phyloP scores from a whole-genome alignment of 2,888 invertebrate genomes.

The Parnassius glacialis region DNA sequence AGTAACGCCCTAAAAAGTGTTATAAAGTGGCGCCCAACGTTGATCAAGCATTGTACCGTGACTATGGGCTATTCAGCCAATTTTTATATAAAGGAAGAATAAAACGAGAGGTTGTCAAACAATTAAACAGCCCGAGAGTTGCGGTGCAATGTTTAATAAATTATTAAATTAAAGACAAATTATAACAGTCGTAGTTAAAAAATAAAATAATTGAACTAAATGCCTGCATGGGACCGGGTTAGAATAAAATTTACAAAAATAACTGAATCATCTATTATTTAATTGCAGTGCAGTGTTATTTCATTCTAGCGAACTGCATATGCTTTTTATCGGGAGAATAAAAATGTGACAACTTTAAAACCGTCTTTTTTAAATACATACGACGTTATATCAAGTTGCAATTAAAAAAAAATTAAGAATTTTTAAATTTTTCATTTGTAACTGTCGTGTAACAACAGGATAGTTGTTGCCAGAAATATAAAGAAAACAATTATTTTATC shows the following conservation, averaged over 20 bases:
- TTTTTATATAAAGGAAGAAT: constrained; percentile 39
- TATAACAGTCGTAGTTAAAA: too few species aligned
- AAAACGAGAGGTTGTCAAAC: constrained; percentile 73
- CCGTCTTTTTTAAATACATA: too few species aligned
- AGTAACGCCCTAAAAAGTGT: too few species aligned
- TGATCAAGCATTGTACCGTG: constrained; percentile 51
- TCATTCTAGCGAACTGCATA: background rate
- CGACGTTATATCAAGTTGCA: too few species aligned
- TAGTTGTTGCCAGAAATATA: too few species aligned
- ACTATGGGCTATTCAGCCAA: constrained; percentile 66
- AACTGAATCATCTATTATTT: constrained; percentile 40
- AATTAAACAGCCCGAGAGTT: constrained; percentile 57
- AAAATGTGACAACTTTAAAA: too few species aligned
- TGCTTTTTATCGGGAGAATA: too few species aligned
- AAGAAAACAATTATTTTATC: too few species aligned
- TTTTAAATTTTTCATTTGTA: background rate
- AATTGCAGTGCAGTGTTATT: background rate
- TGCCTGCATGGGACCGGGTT: constrained; percentile 70
- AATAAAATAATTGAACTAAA: constrained; percentile 51
- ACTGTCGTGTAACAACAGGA: too few species aligned
- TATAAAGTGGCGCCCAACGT: too few species aligned
- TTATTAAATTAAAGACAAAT: too few species aligned
- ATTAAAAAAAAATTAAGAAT: too few species aligned
- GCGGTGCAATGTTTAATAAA: constrained; percentile 62
- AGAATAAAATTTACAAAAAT: constrained; percentile 58